Evolutionary conservation across 2,888 invertebrate genomes (phyloP).

Genomic region (Nomada ferruginata): DNA sequence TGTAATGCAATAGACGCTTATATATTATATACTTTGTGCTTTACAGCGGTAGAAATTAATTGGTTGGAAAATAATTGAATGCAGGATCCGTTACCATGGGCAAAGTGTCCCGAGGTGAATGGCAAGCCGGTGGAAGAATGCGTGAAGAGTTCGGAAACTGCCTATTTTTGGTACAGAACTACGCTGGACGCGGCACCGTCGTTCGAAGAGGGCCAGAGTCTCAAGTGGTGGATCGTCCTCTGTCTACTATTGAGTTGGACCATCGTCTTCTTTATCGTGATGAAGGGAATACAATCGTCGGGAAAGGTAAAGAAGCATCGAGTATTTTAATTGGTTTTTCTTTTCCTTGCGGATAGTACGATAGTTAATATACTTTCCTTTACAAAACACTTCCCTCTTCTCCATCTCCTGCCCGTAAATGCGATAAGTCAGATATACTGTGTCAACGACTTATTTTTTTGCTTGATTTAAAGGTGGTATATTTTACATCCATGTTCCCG

Average conservation of each 20-base stretch:
- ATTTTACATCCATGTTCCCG: conserved; percentile 97
- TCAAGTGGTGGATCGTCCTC: conserved; percentile 97
- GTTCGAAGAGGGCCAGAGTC: conserved; percentile 93
- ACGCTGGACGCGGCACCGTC: conserved; percentile 94
- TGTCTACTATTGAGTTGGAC: conserved; percentile 95
- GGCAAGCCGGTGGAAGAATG: conserved; percentile 91
- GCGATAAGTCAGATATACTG: conserved; percentile 17
- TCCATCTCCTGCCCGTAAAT: conserved; percentile 14
- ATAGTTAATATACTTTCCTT: conserved; percentile 1
- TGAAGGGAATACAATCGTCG: conserved; percentile 98
- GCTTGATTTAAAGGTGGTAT: conserved; percentile 90
- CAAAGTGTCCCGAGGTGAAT: conserved; percentile 90
- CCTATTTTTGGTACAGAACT: conserved; percentile 96
- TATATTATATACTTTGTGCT: conserved; percentile 42
- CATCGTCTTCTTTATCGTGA: conserved; percentile 96
- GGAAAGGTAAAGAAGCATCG: conserved; percentile 89
- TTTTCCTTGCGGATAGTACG: conserved; percentile 25
- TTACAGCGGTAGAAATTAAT: too few species aligned
- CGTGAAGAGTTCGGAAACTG: conserved; percentile 94
- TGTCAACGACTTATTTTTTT: conserved; percentile 49
- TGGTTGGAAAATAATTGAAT: conserved; percentile 49
- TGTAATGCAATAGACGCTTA: conserved; percentile 4
- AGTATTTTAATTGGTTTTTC: conserved; percentile 7
- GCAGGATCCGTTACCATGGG: conserved; percentile 94
- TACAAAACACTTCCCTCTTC: not conserved